A percentile compares a stretch with the other conserved stretches of the same genome.
These are phyloP conservation scores for Chrysolina oricalcia DNA, from an alignment of 2,888 invertebrate species.

Conservation along the genomic window DNA sequence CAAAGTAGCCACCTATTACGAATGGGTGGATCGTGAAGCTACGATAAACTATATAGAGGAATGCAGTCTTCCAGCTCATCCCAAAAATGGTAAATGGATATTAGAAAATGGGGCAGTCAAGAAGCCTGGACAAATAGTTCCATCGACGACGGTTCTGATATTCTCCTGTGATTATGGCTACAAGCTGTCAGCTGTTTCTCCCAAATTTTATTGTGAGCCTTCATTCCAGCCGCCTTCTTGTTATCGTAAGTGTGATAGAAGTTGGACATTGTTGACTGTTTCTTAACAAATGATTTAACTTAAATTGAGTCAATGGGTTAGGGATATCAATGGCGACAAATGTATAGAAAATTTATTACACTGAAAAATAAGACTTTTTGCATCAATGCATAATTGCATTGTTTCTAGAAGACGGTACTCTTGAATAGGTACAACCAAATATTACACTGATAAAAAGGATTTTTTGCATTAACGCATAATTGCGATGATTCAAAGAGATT, in stretches of 20 bases:
- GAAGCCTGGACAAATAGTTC: conserved; percentile 41
- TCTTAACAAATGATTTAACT: no score
- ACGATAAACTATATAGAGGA: conserved; percentile 44
- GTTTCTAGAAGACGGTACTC: no score
- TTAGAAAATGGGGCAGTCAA: conserved; percentile 30
- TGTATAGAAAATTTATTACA: no score
- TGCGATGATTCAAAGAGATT: no score
- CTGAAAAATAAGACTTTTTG: no score
- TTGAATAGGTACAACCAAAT: no score
- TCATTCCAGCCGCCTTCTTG: conserved; percentile 37
- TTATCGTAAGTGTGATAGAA: conserved; percentile 27
- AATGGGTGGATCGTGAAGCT: conserved; percentile 46
- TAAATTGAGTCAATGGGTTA: no score
- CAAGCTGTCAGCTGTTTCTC: conserved; percentile 32
- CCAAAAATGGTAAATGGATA: conserved; percentile 45
- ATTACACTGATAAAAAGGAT: no score
- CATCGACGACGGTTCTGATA: conserved; percentile 41
- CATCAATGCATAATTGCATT: no score
- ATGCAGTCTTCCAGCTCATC: conserved; percentile 44
- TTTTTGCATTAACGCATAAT: no score
- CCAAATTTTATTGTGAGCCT: conserved; percentile 37
- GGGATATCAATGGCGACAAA: no score
- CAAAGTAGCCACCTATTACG: conserved; percentile 47
- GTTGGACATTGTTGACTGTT: no score
- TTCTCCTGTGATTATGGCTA: conserved; percentile 44